Base-by-base conservation (phyloP, 2,797 vertebrate species). In the Echeneis naucrates region DNA sequence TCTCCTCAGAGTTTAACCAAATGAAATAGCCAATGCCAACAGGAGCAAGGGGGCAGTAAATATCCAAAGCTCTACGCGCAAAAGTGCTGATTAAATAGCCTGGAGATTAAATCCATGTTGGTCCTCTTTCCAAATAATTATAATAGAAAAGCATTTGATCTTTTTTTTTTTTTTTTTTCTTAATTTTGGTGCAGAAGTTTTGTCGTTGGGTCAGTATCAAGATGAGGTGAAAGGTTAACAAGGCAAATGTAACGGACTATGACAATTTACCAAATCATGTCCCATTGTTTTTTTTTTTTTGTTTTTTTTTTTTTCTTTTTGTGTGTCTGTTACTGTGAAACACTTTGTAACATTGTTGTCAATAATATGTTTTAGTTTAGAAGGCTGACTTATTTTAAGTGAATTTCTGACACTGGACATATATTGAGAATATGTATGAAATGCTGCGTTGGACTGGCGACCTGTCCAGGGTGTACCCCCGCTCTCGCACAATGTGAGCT, bases 1-100 rank as follows among this genome's bases (percentile, higher is more conserved):
- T 77, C 57, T 64, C 48, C 55, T 72, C 64, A 65, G 37, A 77
- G 65, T 45, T 23, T 35, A 37, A 51, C 50, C 64, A 50, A 68
- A 50, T 2, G 8, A 57, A 58, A 66, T 27, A 79, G 70, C 17
- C n/a, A 21, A 16, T 7, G 32, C 17, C 54, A 63, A 50, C 38
- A 23, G 42, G 24, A 61, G 50, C 56, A 53, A 47, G 47, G 51
- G 26, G 73, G 33, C 54, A 37, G 50, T 23, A 33, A 21, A 24
- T 45, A 52, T 47, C 59, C 19, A 52, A 27, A 66, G 44, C 17
- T 42, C 16, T 61, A 8, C 51, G 57, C 27, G 32, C 23, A 44
- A 30, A 62, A 53, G 12, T 30, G 44, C 23, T 59, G 47, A 70
- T 81, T 81, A 56, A 65, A 72, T 19, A 27, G 21, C 51, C 42